Percentiles rank a stretch among this genome's conserved stretches.
Evolutionary conservation across 2,888 invertebrate species (phyloP).

Genomic region (Trachelus iudaicus): DNA sequence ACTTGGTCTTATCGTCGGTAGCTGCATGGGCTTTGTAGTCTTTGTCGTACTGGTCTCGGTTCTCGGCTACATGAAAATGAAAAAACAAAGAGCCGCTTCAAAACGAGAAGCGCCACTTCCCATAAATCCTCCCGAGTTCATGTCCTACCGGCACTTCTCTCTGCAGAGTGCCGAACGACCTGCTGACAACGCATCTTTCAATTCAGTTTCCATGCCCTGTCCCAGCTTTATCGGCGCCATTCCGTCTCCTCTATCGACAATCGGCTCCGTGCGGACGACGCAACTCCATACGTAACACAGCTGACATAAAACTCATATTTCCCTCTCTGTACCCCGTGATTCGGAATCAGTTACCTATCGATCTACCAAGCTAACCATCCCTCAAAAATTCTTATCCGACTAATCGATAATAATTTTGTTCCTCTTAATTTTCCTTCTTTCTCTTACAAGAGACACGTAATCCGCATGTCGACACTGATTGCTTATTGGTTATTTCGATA

Average conservation of each 20-base stretch:
- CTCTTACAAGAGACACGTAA: too few relatives aligned
- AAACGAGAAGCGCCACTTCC: constrained; percentile 75
- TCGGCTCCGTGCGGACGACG: constrained; percentile 46
- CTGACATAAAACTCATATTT: too few relatives aligned
- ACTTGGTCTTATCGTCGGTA: constrained; percentile 86
- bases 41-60: constrained; percentile 86
- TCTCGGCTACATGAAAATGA: constrained; percentile 85
- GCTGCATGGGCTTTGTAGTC: constrained; percentile 87
- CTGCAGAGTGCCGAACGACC: constrained; percentile 73
- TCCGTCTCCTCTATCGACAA: too few relatives aligned
- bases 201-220: constrained; percentile 28
- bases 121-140: constrained; percentile 79
- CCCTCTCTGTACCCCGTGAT: too few relatives aligned
- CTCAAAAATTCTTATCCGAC: too few relatives aligned
- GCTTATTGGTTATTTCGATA: too few relatives aligned
- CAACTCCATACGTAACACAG: constrained; percentile 29
- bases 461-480: too few relatives aligned
- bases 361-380: too few relatives aligned
- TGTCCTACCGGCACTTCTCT: constrained; percentile 81
- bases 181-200: constrained; percentile 47
- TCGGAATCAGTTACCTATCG: too few relatives aligned
- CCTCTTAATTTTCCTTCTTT: too few relatives aligned
- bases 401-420: too few relatives aligned
- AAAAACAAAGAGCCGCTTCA: constrained; percentile 81
- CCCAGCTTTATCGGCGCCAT: constrained; percentile 62